Percentiles rank a stretch among this genome's conserved stretches.
Evolutionary conservation across 2,888 invertebrate species (phyloP).

Genomic region (Thecophora atra): DNA sequence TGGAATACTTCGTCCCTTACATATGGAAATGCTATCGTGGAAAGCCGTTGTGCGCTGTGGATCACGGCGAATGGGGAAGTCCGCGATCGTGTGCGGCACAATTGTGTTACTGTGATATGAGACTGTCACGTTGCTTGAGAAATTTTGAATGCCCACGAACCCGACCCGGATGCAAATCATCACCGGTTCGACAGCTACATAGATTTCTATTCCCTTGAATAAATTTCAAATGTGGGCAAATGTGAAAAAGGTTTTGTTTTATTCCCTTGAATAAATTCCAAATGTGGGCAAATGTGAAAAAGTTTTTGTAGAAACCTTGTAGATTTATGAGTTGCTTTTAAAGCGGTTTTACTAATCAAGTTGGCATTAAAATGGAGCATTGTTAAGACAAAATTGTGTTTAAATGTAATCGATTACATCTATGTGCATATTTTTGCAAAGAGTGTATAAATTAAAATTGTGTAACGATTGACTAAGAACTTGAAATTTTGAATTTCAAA

Average conservation of each 20-base stretch:
- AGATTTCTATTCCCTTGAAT: conserved; percentile 69
- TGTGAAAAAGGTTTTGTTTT: too few species aligned
- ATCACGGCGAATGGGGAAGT: conserved; percentile 71
- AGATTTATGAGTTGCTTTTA: too few species aligned
- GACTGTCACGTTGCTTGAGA: conserved; percentile 81
- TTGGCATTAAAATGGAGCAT: too few species aligned
- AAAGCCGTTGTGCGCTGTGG: conserved; percentile 75
- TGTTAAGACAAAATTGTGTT: too few species aligned
- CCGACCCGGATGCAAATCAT: conserved; percentile 78
- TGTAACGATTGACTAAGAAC: too few species aligned
- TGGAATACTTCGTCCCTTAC: conserved; percentile 88
- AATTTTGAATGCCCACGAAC: conserved; percentile 78
- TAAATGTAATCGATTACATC: neutral
- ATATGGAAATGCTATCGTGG: conserved; percentile 86
- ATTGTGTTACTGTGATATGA: conserved; percentile 85
- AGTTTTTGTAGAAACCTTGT: too few species aligned
- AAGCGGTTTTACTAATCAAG: too few species aligned
- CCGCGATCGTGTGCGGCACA: conserved; percentile 77
- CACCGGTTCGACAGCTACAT: conserved; percentile 78
- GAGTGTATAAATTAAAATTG: too few species aligned
- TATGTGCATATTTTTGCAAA: neutral
- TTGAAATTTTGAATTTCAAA: too few species aligned
- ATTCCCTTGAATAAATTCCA: too few species aligned
- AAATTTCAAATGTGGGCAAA: too few species aligned
- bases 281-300: too few species aligned